Percentiles rank a stretch among this genome's conserved stretches.
These are phyloP conservation scores for Urophycis tenuis DNA, from an alignment of 2,797 vertebrate genomes.

Conservation along the genomic window DNA sequence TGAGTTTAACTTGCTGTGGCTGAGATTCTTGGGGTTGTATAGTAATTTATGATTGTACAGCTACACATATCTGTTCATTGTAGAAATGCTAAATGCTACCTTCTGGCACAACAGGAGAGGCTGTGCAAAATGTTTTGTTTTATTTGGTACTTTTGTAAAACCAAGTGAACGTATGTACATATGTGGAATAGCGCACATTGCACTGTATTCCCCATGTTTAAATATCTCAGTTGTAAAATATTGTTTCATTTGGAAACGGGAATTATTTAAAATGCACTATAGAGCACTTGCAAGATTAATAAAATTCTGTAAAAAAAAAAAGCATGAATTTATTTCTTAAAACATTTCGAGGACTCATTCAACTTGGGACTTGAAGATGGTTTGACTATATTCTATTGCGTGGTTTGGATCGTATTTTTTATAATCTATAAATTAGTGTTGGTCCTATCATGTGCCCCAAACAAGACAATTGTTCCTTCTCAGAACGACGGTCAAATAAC, in stretches of 20 bases:
- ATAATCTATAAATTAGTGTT: no score
- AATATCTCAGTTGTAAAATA: slow-evolving; percentile 52
- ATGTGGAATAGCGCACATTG: slow-evolving; percentile 42
- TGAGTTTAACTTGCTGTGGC: not conserved
- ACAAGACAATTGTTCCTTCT: no score
- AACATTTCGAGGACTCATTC: slow-evolving; percentile 11
- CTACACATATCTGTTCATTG: slow-evolving; percentile 23
- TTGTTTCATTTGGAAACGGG: slow-evolving; percentile 62
- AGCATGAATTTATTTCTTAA: not conserved
- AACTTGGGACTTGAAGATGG: not conserved
- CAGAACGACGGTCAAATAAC: no score
- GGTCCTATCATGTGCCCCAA: no score
- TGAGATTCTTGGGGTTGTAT: slow-evolving; percentile 46
- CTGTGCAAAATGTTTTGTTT: not conserved
- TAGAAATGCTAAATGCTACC: slow-evolving; percentile 23
- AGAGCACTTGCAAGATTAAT: slow-evolving; percentile 74
- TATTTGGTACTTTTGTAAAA: slow-evolving; percentile 47
- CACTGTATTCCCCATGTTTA: slow-evolving; percentile 50
- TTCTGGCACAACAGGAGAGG: slow-evolving; percentile 19
- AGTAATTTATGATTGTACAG: slow-evolving; percentile 54
- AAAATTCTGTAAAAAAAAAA: slow-evolving; percentile 58
- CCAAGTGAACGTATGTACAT: slow-evolving; percentile 46
- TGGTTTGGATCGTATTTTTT: not conserved
- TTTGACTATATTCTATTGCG: not conserved
- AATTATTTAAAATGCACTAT: slow-evolving; percentile 57